Conservation (phyloP, 2,888 invertebrate species). For the Lissocephala sabroskyi region DNA sequence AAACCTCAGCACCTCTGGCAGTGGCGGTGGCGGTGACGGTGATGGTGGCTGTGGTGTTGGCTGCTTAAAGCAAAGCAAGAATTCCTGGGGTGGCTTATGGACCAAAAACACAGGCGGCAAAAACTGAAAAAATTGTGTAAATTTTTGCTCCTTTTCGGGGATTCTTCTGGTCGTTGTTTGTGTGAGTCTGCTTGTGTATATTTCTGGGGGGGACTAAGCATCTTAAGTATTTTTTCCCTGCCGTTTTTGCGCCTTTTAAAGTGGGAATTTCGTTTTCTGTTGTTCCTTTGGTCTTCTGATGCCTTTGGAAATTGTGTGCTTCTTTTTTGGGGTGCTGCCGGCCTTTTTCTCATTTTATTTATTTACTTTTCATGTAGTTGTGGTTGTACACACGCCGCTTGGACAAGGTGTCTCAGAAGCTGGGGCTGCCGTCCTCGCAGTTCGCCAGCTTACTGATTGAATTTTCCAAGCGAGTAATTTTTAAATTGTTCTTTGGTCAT, state of each 20-base stretch:
- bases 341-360: constrained; percentile 48
- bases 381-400: constrained; percentile 20
- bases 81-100: constrained; percentile 34
- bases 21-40: background rate
- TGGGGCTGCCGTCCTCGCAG: too few relatives aligned
- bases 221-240: constrained; percentile 47
- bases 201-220: constrained; percentile 33
- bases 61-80: constrained; percentile 3
- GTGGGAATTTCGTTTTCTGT: constrained; percentile 18
- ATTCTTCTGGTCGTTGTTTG: background rate
- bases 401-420: too few relatives aligned
- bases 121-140: constrained; percentile 28
- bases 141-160: too few relatives aligned
- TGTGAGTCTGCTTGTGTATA: constrained; percentile 25
- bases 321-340: background rate
- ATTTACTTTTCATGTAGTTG: constrained; percentile 58
- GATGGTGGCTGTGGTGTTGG: too few relatives aligned
- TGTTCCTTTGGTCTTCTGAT: too few relatives aligned
- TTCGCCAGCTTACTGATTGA: constrained; percentile 44
- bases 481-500: constrained; percentile 60
- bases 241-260: constrained; percentile 45
- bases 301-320: background rate
- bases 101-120: constrained; percentile 13
- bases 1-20: background rate
- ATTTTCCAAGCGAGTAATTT: constrained; percentile 64